These are phyloP conservation scores for Brachyhypopomus gauderio DNA, from an alignment of 2,113 vertebrate genomes.

Conservation along the genomic window DNA sequence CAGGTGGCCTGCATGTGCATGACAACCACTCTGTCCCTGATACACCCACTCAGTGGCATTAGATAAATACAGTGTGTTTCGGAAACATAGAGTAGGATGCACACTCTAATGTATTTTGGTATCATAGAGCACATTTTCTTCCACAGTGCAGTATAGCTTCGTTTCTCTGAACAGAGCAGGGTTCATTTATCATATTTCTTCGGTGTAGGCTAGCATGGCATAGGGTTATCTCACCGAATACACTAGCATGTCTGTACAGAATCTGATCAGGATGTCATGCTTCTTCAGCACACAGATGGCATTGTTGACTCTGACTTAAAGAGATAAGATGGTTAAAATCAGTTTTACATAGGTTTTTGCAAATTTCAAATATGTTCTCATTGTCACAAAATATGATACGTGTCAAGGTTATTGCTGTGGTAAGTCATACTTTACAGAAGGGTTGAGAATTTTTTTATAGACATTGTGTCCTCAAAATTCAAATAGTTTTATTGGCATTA, in stretches of 20 bases:
- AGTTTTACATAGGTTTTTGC: no score
- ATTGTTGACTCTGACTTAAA: neutral
- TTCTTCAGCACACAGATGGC: neutral
- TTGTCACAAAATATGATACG: neutral
- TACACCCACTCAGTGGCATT: slow-evolving; percentile 51
- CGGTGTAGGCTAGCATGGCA: neutral
- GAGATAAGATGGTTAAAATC: neutral
- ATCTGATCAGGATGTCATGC: neutral
- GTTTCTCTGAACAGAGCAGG: neutral
- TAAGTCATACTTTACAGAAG: neutral
- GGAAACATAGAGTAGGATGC: slow-evolving; percentile 28
- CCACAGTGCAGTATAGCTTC: neutral
- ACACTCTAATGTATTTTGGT: neutral
- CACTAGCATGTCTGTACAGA: neutral
- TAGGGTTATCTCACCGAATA: neutral
- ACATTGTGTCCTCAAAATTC: neutral
- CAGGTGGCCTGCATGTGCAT: slow-evolving; percentile 44
- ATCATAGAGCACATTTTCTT: neutral
- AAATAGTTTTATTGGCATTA: neutral
- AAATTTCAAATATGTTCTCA: neutral
- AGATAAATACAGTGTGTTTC: slow-evolving; percentile 53
- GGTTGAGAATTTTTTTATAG: neutral
- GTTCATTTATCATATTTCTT: neutral
- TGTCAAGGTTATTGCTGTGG: neutral
- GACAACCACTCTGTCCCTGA: slow-evolving; percentile 48